Conservation (phyloP, 2,888 invertebrate genomes). For the Meteorus cinctellus region DNA sequence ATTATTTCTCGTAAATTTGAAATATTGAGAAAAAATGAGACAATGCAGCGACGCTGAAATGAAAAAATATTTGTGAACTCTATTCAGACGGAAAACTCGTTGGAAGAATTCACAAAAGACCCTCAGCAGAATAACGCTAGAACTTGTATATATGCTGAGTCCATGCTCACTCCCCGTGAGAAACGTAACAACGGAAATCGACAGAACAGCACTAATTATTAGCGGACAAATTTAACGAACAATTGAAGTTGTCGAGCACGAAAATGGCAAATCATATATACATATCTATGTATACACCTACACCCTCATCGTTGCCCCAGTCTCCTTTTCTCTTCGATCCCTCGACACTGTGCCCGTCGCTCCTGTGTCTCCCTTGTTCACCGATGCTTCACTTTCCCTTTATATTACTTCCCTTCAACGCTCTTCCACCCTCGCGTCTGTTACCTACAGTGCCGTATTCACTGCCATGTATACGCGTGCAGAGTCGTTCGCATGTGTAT, state of each 20-base stretch:
- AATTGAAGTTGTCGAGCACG: constrained; percentile 50
- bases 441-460: neutral
- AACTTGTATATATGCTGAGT: neutral
- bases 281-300: neutral
- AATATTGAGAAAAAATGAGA: no score
- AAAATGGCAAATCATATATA: constrained; percentile 39
- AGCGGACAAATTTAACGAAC: constrained; percentile 54
- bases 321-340: constrained; percentile 20
- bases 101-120: neutral
- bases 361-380: constrained; percentile 2
- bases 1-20: no score
- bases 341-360: constrained; percentile 33
- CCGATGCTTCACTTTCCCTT: constrained; percentile 45
- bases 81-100: neutral
- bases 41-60: no score
- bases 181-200: constrained; percentile 41
- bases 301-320: neutral
- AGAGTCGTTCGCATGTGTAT: neutral
- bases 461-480: neutral
- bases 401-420: neutral
- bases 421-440: constrained; percentile 1
- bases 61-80: neutral
- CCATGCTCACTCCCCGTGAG: neutral
- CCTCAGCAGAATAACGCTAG: neutral
- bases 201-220: constrained; percentile 55